Percentiles rank a stretch among this genome's conserved stretches.
Evolutionary conservation across 2,113 vertebrate genomes (phyloP).

Genomic region (Nesoenas mayeri): DNA sequence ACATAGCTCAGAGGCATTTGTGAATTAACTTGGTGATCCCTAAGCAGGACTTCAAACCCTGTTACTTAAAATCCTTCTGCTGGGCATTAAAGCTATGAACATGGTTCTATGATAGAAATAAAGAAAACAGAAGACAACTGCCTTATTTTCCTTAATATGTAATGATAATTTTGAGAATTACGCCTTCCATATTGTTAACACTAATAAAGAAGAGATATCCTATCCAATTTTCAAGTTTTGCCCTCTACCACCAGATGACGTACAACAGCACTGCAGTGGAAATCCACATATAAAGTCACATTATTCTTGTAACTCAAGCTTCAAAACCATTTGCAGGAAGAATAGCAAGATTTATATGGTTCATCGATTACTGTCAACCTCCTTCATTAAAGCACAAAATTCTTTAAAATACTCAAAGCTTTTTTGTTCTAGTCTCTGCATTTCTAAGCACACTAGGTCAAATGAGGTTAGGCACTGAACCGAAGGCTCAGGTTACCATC

Average conservation of each 20-base stretch:
- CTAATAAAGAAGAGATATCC: not conserved
- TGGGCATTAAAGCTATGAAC: not conserved
- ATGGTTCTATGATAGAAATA: not conserved
- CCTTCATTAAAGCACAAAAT: not conserved
- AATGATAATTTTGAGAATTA: not conserved
- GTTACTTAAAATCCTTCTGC: not conserved
- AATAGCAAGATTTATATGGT: not conserved
- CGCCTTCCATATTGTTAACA: not conserved
- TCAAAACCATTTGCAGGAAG: not conserved
- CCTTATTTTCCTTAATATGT: not conserved
- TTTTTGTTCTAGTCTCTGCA: not conserved
- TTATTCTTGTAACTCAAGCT: not conserved
- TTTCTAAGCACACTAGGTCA: not conserved
- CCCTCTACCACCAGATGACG: not conserved
- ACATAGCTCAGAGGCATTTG: not conserved
- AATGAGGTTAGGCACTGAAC: not conserved
- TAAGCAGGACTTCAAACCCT: not conserved
- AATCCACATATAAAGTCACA: not conserved
- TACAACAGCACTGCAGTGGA: not conserved
- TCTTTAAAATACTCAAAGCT: not conserved
- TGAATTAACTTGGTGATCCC: not conserved
- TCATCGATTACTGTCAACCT: conserved; percentile 2
- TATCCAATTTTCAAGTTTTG: not conserved
- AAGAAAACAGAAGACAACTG: not conserved
- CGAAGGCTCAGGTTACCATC: not conserved